These are phyloP conservation scores for Meganola albula DNA, from an alignment of 2,888 invertebrate species.

Conservation along the genomic window DNA sequence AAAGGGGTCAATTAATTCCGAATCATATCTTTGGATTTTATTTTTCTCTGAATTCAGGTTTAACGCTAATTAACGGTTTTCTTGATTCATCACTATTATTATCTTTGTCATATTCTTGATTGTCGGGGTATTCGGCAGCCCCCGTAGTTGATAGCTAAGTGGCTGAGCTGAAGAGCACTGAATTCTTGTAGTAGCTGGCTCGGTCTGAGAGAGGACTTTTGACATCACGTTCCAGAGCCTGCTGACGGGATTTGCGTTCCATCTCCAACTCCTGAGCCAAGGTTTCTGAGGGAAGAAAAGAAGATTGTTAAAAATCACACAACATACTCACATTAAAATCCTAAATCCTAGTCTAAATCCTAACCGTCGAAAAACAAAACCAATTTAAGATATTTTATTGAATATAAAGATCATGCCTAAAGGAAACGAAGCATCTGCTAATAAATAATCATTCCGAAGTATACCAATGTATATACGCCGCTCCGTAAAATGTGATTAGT, in stretches of 20 bases:
- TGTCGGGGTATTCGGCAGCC: constrained; percentile 60
- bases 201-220: constrained; percentile 91
- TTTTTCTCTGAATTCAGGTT: constrained; percentile 74
- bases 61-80: constrained; percentile 75
- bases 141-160: constrained; percentile 79
- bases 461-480: constrained; percentile 32
- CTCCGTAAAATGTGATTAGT: constrained; percentile 69
- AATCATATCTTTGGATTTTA: constrained; percentile 51
- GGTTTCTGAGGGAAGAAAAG: constrained; percentile 81
- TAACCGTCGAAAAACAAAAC: no score
- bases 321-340: no score
- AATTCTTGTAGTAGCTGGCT: constrained; percentile 91
- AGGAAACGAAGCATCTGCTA: no score
- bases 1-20: no score
- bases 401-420: no score
- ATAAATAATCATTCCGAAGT: constrained; percentile 10
- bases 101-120: constrained; percentile 53
- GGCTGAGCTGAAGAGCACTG: constrained; percentile 92
- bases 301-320: no score
- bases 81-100: constrained; percentile 56
- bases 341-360: no score
- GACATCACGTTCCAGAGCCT: constrained; percentile 88
- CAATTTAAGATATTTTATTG: no score
- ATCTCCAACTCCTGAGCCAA: constrained; percentile 91
- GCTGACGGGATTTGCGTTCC: constrained; percentile 90